Percentiles rank a stretch among this genome's conserved stretches.
Evolutionary conservation across 2,113 vertebrate genomes (phyloP).

Genomic region (Hippocampus abdominalis): DNA sequence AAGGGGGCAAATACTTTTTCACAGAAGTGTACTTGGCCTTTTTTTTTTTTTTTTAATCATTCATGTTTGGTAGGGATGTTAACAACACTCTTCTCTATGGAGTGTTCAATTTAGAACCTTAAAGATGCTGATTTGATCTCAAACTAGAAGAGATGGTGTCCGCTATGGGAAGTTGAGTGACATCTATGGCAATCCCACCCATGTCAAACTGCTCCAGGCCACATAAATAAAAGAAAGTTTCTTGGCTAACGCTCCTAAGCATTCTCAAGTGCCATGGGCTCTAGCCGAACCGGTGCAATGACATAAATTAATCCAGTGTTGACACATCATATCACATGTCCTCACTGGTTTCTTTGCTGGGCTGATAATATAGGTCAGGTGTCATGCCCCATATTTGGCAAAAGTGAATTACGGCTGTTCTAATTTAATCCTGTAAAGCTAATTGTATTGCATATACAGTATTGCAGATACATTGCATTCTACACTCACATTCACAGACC

Average conservation of each 20-base stretch:
- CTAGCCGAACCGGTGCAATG: background rate
- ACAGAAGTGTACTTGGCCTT: too few relatives aligned
- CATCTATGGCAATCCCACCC: background rate
- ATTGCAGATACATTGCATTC: background rate
- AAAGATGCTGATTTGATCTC: background rate
- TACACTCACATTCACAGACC: background rate
- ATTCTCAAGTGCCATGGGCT: slow-evolving; percentile 6
- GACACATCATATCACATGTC: slow-evolving; percentile 13
- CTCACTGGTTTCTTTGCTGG: background rate
- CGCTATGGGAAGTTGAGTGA: background rate
- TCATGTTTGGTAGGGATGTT: too few relatives aligned
- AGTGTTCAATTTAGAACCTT: background rate
- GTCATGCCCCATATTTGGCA: background rate
- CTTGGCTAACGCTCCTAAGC: background rate
- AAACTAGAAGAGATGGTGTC: background rate
- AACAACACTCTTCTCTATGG: too few relatives aligned
- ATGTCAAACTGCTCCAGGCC: background rate
- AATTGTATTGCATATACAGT: background rate
- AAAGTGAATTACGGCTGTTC: slow-evolving; percentile 8
- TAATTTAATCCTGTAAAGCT: slow-evolving; percentile 4
- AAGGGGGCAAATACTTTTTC: too few relatives aligned
- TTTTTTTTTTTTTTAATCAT: too few relatives aligned
- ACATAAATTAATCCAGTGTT: slow-evolving; percentile 7
- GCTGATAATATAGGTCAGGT: slow-evolving; percentile 3
- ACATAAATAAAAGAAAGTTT: background rate